phyloP scores from a whole-genome alignment of 2,113 vertebrate genomes.

The Apodemus speciosus region DNA sequence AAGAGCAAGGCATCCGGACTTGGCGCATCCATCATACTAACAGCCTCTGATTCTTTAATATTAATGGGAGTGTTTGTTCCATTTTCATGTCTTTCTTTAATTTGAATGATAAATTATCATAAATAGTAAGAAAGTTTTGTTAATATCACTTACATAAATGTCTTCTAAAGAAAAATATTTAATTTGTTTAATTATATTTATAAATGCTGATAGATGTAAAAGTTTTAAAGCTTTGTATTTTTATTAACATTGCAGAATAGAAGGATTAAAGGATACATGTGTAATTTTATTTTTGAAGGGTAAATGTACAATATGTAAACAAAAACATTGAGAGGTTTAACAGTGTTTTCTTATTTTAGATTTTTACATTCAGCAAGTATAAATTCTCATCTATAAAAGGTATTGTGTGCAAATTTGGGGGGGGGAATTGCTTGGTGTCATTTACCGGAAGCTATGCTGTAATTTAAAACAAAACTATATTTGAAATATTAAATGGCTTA shows the following conservation, averaged over 20 bases:
- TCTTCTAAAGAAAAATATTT: constrained; percentile 72
- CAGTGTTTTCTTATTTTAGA: constrained; percentile 64
- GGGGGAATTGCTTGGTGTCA: constrained; percentile 33
- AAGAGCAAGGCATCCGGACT: constrained; percentile 65
- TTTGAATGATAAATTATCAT: constrained; percentile 72
- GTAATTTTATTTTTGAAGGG: constrained; percentile 59
- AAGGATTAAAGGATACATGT: constrained; percentile 70
- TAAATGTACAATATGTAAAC: constrained; percentile 64
- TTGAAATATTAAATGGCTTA: background rate
- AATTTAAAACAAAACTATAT: constrained; percentile 33
- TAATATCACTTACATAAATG: constrained; percentile 74
- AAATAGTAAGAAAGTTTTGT: constrained; percentile 75
- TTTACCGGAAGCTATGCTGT: constrained; percentile 45
- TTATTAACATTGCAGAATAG: constrained; percentile 70
- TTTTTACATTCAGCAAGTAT: constrained; percentile 68
- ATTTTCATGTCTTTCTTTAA: constrained; percentile 72
- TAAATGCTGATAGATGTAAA: constrained; percentile 71
- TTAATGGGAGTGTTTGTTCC: constrained; percentile 66
- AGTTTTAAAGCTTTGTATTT: constrained; percentile 75
- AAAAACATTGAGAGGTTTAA: constrained; percentile 71
- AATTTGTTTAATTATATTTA: constrained; percentile 79
- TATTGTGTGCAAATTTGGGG: constrained; percentile 54
- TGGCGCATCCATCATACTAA: constrained; percentile 60
- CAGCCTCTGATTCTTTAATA: constrained; percentile 72
- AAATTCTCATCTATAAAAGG: constrained; percentile 67